These are phyloP conservation scores for Papilio dardanus DNA, from an alignment of 1,140 invertebrate genomes.

Conservation along the genomic window DNA sequence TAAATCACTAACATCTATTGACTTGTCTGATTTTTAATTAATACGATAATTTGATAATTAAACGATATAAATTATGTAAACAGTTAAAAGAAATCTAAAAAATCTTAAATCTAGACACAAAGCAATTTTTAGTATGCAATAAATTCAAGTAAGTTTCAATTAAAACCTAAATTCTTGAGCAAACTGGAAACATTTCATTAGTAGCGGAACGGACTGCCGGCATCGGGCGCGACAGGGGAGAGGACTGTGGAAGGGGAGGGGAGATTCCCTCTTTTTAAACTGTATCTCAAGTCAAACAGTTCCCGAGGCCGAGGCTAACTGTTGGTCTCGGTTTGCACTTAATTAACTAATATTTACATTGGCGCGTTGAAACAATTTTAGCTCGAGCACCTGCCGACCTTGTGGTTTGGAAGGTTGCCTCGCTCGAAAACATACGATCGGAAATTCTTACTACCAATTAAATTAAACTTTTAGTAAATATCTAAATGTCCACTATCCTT, in stretches of 20 bases:
- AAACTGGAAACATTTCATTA: constrained; percentile 30
- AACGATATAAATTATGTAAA: background rate
- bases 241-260: background rate
- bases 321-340: constrained; percentile 68
- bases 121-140: constrained; percentile 19
- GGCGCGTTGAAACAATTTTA: constrained; percentile 67
- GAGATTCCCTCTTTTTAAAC: constrained; percentile 51
- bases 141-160: constrained; percentile 17
- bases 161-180: constrained; percentile 14
- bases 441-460: background rate
- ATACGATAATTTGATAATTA: too few relatives aligned
- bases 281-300: constrained; percentile 69
- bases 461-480: background rate
- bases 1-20: too few relatives aligned
- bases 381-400: constrained; percentile 62
- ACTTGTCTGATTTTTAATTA: too few relatives aligned
- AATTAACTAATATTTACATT: constrained; percentile 81
- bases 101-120: background rate
- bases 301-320: constrained; percentile 48
- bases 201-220: background rate
- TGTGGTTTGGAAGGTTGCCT: constrained; percentile 60
- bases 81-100: background rate
- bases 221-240: background rate
- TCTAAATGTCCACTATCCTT: background rate
- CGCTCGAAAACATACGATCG: constrained; percentile 44